Evolutionary conservation across 2,113 vertebrate genomes (phyloP).

Genomic region (Paradoxurus hermaphroditus): DNA sequence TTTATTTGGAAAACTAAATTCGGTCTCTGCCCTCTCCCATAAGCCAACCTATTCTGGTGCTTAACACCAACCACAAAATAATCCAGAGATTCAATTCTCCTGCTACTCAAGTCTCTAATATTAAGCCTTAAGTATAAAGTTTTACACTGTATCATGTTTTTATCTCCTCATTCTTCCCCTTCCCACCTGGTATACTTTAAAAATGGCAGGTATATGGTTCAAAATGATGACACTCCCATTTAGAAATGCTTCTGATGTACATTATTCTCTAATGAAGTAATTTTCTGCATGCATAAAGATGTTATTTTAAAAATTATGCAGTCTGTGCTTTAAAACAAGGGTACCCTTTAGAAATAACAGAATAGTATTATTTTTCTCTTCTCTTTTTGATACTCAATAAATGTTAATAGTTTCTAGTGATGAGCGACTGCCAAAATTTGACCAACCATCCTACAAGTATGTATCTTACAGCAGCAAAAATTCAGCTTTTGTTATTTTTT

Average conservation of each 20-base stretch:
- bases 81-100: background rate
- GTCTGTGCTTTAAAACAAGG: background rate
- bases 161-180: background rate
- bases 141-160: background rate
- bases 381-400: background rate
- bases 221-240: background rate
- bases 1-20: background rate
- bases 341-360: constrained; percentile 18
- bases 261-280: background rate
- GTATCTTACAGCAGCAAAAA: background rate
- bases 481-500: background rate
- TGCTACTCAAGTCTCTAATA: constrained; percentile 1
- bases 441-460: background rate
- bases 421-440: constrained; percentile 4
- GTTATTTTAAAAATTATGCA: background rate
- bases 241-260: constrained; percentile 24
- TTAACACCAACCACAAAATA: background rate
- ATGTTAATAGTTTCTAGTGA: background rate
- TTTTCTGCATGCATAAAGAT: constrained; percentile 16
- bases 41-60: background rate
- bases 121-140: background rate
- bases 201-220: constrained; percentile 3
- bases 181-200: constrained; percentile 3
- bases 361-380: background rate
- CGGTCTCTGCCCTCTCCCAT: no score